phyloP scores from a whole-genome alignment of 2,797 vertebrate species.

The Alectoris magna region DNA sequence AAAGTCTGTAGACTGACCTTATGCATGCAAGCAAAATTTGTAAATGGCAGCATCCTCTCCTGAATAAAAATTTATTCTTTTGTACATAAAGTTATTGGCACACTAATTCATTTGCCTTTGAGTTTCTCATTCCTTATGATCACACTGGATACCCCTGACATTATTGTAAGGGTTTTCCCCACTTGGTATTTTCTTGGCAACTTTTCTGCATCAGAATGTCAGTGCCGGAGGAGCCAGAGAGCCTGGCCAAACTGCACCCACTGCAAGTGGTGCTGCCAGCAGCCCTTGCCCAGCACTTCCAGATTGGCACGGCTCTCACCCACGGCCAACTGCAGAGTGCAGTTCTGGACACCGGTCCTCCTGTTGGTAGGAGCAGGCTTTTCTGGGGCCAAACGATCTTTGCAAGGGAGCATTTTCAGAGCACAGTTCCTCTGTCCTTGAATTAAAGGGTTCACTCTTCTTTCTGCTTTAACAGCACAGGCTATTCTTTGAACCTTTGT shows the following conservation, averaged over 20 bases:
- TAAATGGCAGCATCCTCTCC: neutral
- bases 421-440: neutral
- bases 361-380: neutral
- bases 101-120: neutral
- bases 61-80: neutral
- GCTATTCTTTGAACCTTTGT: neutral
- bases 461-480: neutral
- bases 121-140: neutral
- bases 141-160: neutral
- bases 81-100: neutral
- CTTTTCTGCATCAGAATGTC: neutral
- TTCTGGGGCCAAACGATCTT: neutral
- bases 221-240: neutral
- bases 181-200: neutral
- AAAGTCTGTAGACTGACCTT: neutral
- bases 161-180: neutral
- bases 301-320: neutral
- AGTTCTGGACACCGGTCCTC: neutral
- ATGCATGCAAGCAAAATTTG: neutral
- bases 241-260: fast-evolving
- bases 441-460: fast-evolving
- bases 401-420: neutral
- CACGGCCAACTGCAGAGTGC: fast-evolving
- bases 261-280: too few species aligned
- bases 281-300: neutral